Conservation (phyloP, 2,797 vertebrate genomes). For the Myotis daubentonii region DNA sequence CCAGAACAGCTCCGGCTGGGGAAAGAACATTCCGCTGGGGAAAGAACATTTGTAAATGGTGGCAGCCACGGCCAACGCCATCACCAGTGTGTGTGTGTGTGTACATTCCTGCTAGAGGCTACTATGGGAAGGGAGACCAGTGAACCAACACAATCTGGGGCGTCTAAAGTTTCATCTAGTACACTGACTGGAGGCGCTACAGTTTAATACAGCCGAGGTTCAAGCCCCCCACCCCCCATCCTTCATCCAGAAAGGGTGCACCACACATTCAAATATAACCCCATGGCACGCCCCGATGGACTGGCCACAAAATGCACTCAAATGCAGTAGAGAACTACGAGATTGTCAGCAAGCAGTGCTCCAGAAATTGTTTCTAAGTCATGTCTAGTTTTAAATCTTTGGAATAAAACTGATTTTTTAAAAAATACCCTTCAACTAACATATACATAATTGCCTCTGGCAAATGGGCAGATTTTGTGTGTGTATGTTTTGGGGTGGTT, state of each 20-base stretch:
- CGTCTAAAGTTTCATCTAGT: slow-evolving; percentile 80
- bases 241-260: slow-evolving; percentile 78
- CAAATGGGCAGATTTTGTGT: slow-evolving; percentile 81
- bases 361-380: slow-evolving; percentile 87
- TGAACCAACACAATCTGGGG: slow-evolving; percentile 64
- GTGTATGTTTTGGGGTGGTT: slow-evolving; percentile 56
- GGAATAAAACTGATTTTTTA: slow-evolving; percentile 87
- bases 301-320: slow-evolving; percentile 85
- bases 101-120: slow-evolving; percentile 74
- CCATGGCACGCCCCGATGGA: slow-evolving; percentile 83
- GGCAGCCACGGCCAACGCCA: slow-evolving; percentile 72
- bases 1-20: slow-evolving; percentile 78
- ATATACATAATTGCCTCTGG: slow-evolving; percentile 83
- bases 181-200: slow-evolving; percentile 83
- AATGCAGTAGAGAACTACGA: slow-evolving; percentile 86
- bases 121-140: slow-evolving; percentile 61
- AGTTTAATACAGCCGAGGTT: slow-evolving; percentile 83
- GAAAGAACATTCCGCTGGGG: slow-evolving; percentile 75
- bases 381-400: slow-evolving; percentile 89
- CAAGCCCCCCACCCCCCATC: slow-evolving; percentile 74
- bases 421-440: slow-evolving; percentile 80
- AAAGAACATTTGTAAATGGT: slow-evolving; percentile 76
- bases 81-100: slow-evolving; percentile 69
- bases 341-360: slow-evolving; percentile 91
- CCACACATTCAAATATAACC: slow-evolving; percentile 83